Percentiles rank a stretch among this genome's conserved stretches.
These are phyloP conservation scores for Anarrhichthys ocellatus DNA, from an alignment of 2,113 vertebrate genomes.

Conservation along the genomic window DNA sequence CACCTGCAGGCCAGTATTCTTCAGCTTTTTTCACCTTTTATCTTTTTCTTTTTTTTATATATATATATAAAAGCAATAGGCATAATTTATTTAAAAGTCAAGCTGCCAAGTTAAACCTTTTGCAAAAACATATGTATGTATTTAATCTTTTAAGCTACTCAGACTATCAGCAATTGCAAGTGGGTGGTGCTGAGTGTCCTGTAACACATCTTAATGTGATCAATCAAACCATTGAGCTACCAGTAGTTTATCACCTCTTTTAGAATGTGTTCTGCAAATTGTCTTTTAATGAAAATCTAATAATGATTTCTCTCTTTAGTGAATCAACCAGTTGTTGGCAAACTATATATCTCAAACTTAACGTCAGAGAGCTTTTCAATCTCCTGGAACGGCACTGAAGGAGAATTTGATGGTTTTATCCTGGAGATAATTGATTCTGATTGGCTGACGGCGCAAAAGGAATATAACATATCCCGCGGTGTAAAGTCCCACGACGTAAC, in stretches of 20 bases:
- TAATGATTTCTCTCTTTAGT: constrained; percentile 87
- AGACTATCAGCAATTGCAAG: constrained; percentile 43
- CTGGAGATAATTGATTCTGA: constrained; percentile 97
- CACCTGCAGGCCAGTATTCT: constrained; percentile 14
- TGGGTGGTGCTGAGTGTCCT: constrained; percentile 58
- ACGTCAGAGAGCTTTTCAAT: constrained; percentile 92
- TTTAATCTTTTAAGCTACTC: constrained; percentile 40
- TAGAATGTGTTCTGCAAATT: constrained; percentile 16
- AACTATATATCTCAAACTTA: constrained; percentile 87
- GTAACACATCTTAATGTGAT: constrained; percentile 19
- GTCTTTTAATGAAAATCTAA: constrained; percentile 60
- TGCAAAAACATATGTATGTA: constrained; percentile 48
- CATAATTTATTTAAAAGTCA: constrained; percentile 1
- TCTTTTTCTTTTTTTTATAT: not conserved
- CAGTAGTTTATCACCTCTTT: not conserved
- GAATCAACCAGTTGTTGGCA: constrained; percentile 86
- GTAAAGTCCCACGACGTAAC: constrained; percentile 85
- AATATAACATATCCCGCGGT: constrained; percentile 87
- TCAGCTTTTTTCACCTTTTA: not conserved
- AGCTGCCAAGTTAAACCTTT: constrained; percentile 4
- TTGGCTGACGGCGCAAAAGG: constrained; percentile 89
- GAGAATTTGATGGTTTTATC: constrained; percentile 88
- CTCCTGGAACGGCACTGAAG: constrained; percentile 87
- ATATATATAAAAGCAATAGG: not conserved
- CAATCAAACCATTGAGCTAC: not conserved